Evolutionary conservation across 2,113 vertebrate genomes (phyloP).

Genomic region (Colinus virginianus): DNA sequence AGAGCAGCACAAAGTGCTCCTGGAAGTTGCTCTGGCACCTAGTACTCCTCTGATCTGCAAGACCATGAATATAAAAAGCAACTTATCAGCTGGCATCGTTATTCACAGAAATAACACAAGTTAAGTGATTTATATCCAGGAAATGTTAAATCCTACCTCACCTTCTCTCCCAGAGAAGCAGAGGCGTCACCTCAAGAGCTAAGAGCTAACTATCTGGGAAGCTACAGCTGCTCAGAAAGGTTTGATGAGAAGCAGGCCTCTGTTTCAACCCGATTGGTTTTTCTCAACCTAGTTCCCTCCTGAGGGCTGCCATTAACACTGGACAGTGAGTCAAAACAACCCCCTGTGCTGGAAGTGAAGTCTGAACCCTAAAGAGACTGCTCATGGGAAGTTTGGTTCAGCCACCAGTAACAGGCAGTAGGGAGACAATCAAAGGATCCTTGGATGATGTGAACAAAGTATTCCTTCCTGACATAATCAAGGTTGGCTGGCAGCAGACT

Average conservation of each 20-base stretch:
- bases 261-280: not conserved
- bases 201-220: not conserved
- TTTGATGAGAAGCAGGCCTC: not conserved
- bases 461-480: not conserved
- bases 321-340: not conserved
- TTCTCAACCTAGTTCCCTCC: not conserved
- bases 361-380: not conserved
- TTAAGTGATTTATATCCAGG: not conserved
- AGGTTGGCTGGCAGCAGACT: constrained; percentile 20
- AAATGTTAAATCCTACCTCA: not conserved
- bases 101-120: not conserved
- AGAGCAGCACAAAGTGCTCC: not conserved
- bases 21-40: not conserved
- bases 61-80: not conserved
- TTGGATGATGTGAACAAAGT: not conserved
- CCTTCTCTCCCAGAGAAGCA: not conserved
- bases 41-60: not conserved
- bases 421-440: not conserved
- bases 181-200: not conserved
- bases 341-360: not conserved
- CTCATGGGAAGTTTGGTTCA: not conserved
- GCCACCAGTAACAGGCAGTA: not conserved
- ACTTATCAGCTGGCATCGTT: not conserved
- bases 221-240: not conserved
- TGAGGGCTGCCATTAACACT: not conserved